Conservation (phyloP, 30 jellyfish, hydroid and myxozoan species). For the Aurelia aurita region DNA sequence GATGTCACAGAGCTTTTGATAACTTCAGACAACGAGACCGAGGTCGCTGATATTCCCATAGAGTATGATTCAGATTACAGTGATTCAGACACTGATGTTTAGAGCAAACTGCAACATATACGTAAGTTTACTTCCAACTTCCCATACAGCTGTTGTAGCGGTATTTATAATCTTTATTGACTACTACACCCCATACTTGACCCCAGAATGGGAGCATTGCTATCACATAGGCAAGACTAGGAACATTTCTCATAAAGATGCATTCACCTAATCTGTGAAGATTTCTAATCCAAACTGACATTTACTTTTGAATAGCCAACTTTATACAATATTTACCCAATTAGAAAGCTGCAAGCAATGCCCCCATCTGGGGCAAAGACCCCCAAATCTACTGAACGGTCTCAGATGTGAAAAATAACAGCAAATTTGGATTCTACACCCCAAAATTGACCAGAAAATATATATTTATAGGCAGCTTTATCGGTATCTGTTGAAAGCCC, state of each 20-base stretch:
- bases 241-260: background rate
- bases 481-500: too few relatives aligned
- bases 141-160: conserved; percentile 7
- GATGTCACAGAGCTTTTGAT: conserved; percentile 38
- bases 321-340: background rate
- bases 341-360: conserved; percentile 1
- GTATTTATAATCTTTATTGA: background rate
- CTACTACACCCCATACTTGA: background rate
- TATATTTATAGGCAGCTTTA: too few relatives aligned
- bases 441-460: background rate
- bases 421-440: background rate
- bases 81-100: conserved; percentile 58
- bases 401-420: background rate
- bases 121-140: conserved; percentile 4
- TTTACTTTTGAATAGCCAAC: background rate
- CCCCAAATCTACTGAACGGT: background rate
- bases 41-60: background rate
- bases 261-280: background rate
- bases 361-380: conserved; percentile 17
- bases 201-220: conserved; percentile 15
- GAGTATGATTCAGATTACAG: conserved; percentile 20
- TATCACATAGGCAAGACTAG: background rate
- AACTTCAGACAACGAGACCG: conserved; percentile 31
- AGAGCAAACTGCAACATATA: conserved; percentile 17
- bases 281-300: background rate